Conservation (phyloP, 2,888 invertebrate species). For the Aspidapion aeneum region DNA sequence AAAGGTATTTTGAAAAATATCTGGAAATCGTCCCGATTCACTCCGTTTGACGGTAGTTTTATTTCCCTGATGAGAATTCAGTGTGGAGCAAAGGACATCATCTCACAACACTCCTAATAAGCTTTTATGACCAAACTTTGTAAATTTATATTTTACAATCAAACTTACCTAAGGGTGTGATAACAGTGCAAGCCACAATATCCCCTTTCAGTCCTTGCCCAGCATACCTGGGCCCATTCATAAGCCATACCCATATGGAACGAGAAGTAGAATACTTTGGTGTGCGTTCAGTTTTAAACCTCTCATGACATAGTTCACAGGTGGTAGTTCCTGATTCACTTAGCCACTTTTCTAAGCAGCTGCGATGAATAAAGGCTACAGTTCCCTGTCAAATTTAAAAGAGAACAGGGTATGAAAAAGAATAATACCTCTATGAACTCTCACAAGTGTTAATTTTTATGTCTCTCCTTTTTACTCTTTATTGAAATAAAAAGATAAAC, state of each 20-base stretch:
- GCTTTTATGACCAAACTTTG: no score
- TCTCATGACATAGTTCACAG: conserved; percentile 71
- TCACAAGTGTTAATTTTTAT: no score
- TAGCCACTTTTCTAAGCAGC: conserved; percentile 73
- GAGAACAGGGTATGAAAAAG: not conserved
- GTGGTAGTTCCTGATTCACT: conserved; percentile 66
- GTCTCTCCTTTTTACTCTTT: no score
- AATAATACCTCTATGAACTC: no score
- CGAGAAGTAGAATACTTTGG: conserved; percentile 56
- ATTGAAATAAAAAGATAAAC: conserved; percentile 32
- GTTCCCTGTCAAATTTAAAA: conserved; percentile 56
- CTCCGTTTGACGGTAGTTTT: no score
- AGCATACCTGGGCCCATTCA: conserved; percentile 33
- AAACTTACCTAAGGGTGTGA: not conserved
- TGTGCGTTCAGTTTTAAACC: conserved; percentile 60
- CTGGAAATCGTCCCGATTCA: no score
- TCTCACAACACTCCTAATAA: no score
- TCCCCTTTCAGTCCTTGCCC: conserved; percentile 50
- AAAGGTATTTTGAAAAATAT: no score
- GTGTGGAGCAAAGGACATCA: no score
- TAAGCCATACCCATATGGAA: conserved; percentile 60
- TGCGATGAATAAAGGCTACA: conserved; percentile 68
- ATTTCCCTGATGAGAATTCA: no score
- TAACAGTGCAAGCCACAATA: conserved; percentile 51
- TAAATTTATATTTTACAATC: no score